Evolutionary conservation across 1,140 invertebrate genomes (phyloP), one percentile per base, ranked within the genome.

Genomic region (Leptestheria dahalacensis): DNA sequence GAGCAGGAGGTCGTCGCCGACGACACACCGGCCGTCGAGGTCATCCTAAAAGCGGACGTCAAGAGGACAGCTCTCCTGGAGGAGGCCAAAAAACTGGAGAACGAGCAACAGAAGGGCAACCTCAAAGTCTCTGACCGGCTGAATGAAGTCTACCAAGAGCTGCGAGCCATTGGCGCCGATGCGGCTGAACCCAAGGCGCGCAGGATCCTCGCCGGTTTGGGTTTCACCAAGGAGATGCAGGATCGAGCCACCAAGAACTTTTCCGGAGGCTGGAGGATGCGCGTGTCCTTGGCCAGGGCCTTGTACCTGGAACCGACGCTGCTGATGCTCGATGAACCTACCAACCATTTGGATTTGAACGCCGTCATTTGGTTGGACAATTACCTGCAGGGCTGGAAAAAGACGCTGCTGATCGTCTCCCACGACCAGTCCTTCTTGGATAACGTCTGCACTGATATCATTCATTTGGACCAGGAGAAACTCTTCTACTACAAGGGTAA

Each of bases 331-430:
- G 96, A 99, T 74, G 96, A 99, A 81, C 96, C 96, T 64, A 90
- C 87, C 1, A 91, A 91, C 76, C 88, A 91, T 70, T 81, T 91
- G 65, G 94, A 98, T 81, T 75, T 98, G 20, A 97, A 98, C 72
- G 95, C 95, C 64, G 95, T 98, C 53, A 98, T 98, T 77, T 99
- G 96, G 96, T 76, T 99, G 11, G 95, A 99, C 69, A 97, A 97
- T 70, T 97, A 97, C 73, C 75, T 99, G 15, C 92, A 97, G 78
- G 81, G 79, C 1, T 99, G 95, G 95, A 97, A 97, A 71, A 97
- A 98, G 68, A 99, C 96, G 0, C 73, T 99, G 1, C 70, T 99
- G 2, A 88, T 99, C 60, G 95, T 99, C 11, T 98, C 95, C 66
- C 96, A 99, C 79, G 95, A 99, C 77, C 94, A 98, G 72, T 95